phyloP scores from a whole-genome alignment of 2,113 vertebrate genomes.

The Alectura lathami region DNA sequence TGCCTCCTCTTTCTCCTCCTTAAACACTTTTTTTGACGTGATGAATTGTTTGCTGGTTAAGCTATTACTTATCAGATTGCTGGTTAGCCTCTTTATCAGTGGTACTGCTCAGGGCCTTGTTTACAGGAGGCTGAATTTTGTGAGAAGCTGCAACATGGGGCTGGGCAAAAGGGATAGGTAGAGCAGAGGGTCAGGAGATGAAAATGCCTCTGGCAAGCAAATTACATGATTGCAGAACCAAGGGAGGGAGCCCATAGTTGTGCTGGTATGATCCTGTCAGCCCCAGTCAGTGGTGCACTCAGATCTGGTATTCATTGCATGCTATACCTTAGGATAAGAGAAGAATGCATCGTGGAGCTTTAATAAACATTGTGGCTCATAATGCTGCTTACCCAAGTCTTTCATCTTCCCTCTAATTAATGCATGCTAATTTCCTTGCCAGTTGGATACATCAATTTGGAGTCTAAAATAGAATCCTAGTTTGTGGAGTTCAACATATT shows the following conservation, averaged over 20 bases:
- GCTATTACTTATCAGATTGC: slow-evolving; percentile 22
- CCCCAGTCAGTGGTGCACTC: not conserved
- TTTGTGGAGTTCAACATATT: slow-evolving; percentile 22
- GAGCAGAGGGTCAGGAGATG: not conserved
- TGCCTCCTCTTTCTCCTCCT: not conserved
- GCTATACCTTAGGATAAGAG: not conserved
- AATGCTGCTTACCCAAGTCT: slow-evolving; percentile 11
- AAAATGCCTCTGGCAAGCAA: not conserved
- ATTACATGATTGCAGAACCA: accelerated
- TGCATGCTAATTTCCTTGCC: slow-evolving; percentile 67
- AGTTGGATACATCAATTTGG: slow-evolving; percentile 61
- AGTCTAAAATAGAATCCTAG: slow-evolving; percentile 61
- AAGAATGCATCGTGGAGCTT: slow-evolving; percentile 20
- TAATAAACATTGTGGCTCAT: slow-evolving; percentile 57
- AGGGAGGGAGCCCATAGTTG: not conserved
- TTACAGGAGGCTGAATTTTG: not conserved
- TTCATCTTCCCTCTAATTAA: slow-evolving; percentile 69
- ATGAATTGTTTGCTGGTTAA: slow-evolving; percentile 20
- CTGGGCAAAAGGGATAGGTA: not conserved
- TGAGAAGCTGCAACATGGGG: not conserved
- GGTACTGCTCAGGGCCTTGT: not conserved
- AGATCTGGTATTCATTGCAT: not conserved
- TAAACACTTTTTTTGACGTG: not conserved
- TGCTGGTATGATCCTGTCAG: not conserved
- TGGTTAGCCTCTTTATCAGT: not conserved